Evolutionary conservation across 92 coral and sea anemone genomes (phyloP), one percentile per base, ranked within the genome.

Genomic region (Zoanthus sansibaricus): DNA sequence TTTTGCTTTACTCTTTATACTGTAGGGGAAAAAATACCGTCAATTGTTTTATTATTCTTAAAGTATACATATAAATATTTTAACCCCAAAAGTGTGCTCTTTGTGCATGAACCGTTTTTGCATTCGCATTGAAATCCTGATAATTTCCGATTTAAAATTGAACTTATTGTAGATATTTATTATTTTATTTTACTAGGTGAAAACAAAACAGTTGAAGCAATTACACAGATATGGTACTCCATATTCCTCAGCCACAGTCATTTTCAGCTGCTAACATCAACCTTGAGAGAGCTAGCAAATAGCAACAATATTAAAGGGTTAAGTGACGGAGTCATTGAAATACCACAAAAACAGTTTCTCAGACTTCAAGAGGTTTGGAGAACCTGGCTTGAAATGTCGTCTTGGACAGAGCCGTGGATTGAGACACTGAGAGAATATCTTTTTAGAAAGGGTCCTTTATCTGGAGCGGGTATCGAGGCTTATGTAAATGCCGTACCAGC

Each of bases 171-270:
- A n/a, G n/a, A n/a, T n/a, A n/a, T n/a, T n/a, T n/a, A n/a, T n/a
- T n/a, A n/a, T n/a, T n/a, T n/a, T n/a, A n/a, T n/a, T n/a, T n/a
- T n/a, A n/a, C n/a, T n/a, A n/a, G n/a, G n/a, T n/a, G n/a, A n/a
- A n/a, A n/a, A n/a, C n/a, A n/a, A n/a, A n/a, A n/a, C n/a, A n/a
- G n/a, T n/a, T n/a, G 66, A 82, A 67, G 69, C 94, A 48, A 94
- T 93, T 54, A 93, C 93, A 48, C 96, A 94, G 79, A 90, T 93
- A 11, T 95, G 96, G 98, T 95, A 95, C 77, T 95, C 98, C 18
- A 75, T 91, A 68, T 68, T 62, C 86, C 51, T 47, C 51, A 47
- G 51, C 51, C 4, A 47, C 4, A 7, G 5, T 47, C 51, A 47
- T 47, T 47, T 83, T 17, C 68, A 55, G 62, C 89, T 86, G 37